Evolutionary conservation across 2,797 vertebrate genomes (phyloP), one percentile per base, ranked within the genome.

Genomic region (Okamejei kenojei): DNA sequence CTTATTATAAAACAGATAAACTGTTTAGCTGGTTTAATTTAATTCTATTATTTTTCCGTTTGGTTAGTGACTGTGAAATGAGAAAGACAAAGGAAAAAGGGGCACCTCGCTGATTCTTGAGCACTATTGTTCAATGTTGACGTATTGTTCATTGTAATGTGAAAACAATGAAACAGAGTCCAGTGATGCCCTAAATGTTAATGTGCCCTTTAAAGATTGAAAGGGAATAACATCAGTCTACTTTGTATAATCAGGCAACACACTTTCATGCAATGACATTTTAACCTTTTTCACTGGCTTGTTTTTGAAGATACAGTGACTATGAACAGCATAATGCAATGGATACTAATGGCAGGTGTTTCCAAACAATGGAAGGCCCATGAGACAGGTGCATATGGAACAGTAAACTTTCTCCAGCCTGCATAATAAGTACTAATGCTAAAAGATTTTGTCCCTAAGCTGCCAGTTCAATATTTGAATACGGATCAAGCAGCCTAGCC

Each of bases 171-270:
- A 19, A 29, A 11, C 23, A 9, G 1, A 54, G 35, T 74, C 65
- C 38, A 71, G 23, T 68, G 35, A 68, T 91, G 90, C 68, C 68
- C 71, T 26, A 74, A 91, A 91, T 91, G 71, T 54, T 91, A 91
- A 91, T 91, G 90, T 91, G 90, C 68, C 90, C 90, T 74, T 91
- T 91, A 26, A 91, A 35, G 38, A 74, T 74, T 91, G 68, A 74
- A 91, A 91, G 90, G 35, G 71, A 91, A 91, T 91, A 54, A 45
- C 26, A 73, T 74, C 90, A 91, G 38, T 74, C 35, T 38, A 74
- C 38, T 74, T 91, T 74, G 23, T 74, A 91, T 91, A 91, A 74
- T 71, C 90, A 74, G 71, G 23, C 68, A 91, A 21, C 21, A 35
- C 68, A 91, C 90, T 91, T 73, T 29, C 35, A 54, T 54, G 10